phyloP scores from a whole-genome alignment of 2,888 invertebrate genomes.

The Eugnorisma glareosa region DNA sequence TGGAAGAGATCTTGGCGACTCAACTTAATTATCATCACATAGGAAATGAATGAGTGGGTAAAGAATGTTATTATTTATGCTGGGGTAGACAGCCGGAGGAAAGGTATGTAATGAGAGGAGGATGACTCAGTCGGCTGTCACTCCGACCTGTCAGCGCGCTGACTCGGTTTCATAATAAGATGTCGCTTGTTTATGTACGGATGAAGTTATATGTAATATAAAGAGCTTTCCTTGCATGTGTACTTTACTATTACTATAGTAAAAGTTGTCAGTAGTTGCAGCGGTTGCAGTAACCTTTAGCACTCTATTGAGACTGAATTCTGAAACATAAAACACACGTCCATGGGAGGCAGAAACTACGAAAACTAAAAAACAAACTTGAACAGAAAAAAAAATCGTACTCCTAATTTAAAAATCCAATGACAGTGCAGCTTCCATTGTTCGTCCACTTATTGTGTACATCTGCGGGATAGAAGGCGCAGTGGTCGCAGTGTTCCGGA shows the following conservation, averaged over 20 bases:
- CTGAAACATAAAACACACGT: not conserved
- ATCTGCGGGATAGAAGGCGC: constrained; percentile 20
- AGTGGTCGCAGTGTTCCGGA: constrained; percentile 49
- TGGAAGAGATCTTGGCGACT: constrained; percentile 32
- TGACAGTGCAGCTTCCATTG: constrained; percentile 6
- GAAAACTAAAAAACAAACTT: not conserved
- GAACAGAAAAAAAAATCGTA: not conserved
- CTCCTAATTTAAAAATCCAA: not conserved
- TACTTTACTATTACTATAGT: not conserved
- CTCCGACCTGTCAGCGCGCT: constrained; percentile 70
- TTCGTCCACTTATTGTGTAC: constrained; percentile 26
- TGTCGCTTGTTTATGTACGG: constrained; percentile 46
- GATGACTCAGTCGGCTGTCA: constrained; percentile 79
- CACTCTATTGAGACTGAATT: no score
- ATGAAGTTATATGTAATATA: constrained; percentile 7
- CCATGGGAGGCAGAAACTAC: not conserved
- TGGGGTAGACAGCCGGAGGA: constrained; percentile 68
- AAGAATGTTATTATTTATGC: constrained; percentile 37
- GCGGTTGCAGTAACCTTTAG: not conserved
- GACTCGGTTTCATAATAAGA: constrained; percentile 69
- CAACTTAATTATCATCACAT: constrained; percentile 47
- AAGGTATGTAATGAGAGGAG: constrained; percentile 79
- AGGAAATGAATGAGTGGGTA: constrained; percentile 34
- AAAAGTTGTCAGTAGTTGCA: not conserved
- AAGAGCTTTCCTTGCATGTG: not conserved